Percentiles rank a stretch among this genome's conserved stretches.
These are phyloP conservation scores for Temnothorax ravouxi DNA, from an alignment of 2,888 invertebrate species.

Conservation along the genomic window DNA sequence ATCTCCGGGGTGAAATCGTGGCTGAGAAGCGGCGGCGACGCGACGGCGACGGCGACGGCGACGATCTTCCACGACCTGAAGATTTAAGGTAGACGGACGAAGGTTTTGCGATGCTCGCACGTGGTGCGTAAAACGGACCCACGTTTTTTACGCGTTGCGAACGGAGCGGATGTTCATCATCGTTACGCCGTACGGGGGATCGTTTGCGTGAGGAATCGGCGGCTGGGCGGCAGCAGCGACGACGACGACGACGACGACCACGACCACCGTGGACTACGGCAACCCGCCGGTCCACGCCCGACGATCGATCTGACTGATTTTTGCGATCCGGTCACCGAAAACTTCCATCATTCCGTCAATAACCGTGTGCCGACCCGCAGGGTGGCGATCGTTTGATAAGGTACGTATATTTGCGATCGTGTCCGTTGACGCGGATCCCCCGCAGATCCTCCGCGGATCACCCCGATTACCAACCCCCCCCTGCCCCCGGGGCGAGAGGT, in stretches of 20 bases:
- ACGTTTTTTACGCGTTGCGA: not conserved
- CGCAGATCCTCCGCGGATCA: not conserved
- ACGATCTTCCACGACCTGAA: not conserved
- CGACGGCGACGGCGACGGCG: not conserved
- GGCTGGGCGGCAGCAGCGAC: constrained; percentile 69
- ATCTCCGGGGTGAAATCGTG: not conserved
- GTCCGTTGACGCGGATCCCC: not conserved
- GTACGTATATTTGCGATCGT: constrained; percentile 67
- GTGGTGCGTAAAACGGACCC: constrained; percentile 53
- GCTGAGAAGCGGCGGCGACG: too few species aligned
- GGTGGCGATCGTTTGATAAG: constrained; percentile 89
- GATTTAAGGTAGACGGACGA: constrained; percentile 4
- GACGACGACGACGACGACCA: constrained; percentile 34
- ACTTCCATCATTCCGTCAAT: constrained; percentile 94
- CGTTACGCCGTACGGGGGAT: constrained; percentile 69
- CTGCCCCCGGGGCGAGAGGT: too few species aligned
- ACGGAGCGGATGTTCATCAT: constrained; percentile 82
- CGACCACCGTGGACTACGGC: constrained; percentile 54
- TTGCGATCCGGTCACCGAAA: constrained; percentile 87
- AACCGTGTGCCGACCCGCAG: constrained; percentile 93
- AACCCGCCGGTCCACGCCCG: constrained; percentile 54
- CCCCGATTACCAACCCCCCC: not conserved
- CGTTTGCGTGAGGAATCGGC: constrained; percentile 77
- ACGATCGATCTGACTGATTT: constrained; percentile 84
- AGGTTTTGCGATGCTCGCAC: constrained; percentile 55